Percentiles rank a stretch among this genome's conserved stretches.
Evolutionary conservation across 2,888 invertebrate species (phyloP).

Genomic region (Pristionchus fissidentatus): DNA sequence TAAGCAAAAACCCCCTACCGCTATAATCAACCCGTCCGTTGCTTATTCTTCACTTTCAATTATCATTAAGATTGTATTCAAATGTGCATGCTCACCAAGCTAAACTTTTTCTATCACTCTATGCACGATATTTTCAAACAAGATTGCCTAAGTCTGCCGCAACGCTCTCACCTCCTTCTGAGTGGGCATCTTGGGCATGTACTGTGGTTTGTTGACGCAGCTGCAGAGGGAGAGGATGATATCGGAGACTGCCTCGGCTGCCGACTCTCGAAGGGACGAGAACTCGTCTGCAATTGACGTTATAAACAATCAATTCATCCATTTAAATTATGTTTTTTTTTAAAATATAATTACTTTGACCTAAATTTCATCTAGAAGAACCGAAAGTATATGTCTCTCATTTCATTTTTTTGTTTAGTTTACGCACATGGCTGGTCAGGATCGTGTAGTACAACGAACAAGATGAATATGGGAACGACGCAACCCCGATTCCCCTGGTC

Average conservation of each 20-base stretch:
- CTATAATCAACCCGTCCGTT: neutral
- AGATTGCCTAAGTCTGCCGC: no score
- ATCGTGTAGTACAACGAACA: no score
- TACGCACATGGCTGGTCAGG: no score
- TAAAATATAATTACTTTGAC: no score
- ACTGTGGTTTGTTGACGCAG: conserved; percentile 94
- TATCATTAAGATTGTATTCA: no score
- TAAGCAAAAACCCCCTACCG: neutral
- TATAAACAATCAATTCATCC: neutral
- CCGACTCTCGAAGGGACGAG: conserved; percentile 86
- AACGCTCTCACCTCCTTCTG: conserved; percentile 40
- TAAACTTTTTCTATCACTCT: neutral
- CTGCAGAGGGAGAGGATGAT: conserved; percentile 94
- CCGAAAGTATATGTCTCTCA: no score
- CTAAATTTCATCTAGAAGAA: no score
- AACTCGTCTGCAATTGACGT: conserved; percentile 81
- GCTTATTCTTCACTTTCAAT: no score
- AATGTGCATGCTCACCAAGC: no score
- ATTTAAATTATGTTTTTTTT: neutral
- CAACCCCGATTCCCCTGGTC: no score
- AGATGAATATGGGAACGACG: no score
- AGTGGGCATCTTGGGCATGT: conserved; percentile 85
- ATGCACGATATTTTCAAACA: neutral
- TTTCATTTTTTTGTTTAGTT: no score
- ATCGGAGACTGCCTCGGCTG: conserved; percentile 83